phyloP scores from a whole-genome alignment of 2,113 vertebrate species.

The Gasterosteus nipponicus region DNA sequence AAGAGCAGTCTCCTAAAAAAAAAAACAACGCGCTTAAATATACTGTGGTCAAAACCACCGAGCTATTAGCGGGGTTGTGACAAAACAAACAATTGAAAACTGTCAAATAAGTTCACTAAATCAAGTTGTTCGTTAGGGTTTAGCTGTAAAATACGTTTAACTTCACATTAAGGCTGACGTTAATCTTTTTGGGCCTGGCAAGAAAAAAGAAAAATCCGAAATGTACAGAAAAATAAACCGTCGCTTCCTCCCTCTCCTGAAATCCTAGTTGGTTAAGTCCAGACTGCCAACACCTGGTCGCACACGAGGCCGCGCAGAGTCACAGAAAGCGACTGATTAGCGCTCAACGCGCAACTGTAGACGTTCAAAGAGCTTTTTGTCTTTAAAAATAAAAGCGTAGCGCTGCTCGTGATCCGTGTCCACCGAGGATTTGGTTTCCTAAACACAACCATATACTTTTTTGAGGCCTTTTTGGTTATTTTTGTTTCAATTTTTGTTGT shows the following conservation, averaged over 20 bases:
- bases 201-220: slow-evolving; percentile 21
- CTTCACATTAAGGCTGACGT: neutral
- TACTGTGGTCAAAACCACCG: slow-evolving; percentile 30
- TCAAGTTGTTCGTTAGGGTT: neutral
- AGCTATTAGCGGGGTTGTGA: slow-evolving; percentile 9
- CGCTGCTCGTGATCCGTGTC: too few relatives aligned
- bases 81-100: slow-evolving; percentile 25
- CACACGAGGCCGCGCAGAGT: neutral
- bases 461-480: too few relatives aligned
- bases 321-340: neutral
- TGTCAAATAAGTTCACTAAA: slow-evolving; percentile 17
- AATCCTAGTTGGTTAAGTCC: neutral
- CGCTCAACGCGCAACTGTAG: neutral
- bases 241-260: neutral
- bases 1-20: neutral
- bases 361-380: neutral
- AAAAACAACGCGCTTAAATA: slow-evolving; percentile 8
- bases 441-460: too few relatives aligned
- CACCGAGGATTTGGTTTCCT: too few relatives aligned
- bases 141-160: slow-evolving; percentile 1
- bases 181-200: too few relatives aligned
- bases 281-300: slow-evolving; percentile 13
- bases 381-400: neutral
- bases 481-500: too few relatives aligned
- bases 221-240: slow-evolving; percentile 14